phyloP scores from a whole-genome alignment of 92 coral and sea anemone species.

The Pocillopora meandrina region DNA sequence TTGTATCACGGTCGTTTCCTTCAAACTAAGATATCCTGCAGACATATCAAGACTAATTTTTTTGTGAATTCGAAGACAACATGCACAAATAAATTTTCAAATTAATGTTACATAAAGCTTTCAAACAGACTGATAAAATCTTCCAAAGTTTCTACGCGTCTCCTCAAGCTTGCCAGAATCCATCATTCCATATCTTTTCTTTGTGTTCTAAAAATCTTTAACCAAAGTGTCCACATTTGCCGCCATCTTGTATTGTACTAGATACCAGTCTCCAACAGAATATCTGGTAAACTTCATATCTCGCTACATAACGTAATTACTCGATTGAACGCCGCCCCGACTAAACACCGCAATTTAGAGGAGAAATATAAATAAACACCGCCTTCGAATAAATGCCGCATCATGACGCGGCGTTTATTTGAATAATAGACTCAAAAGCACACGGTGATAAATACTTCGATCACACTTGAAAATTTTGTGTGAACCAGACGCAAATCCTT shows the following conservation, averaged over 20 bases:
- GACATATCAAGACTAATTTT: neutral
- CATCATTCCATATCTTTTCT: neutral
- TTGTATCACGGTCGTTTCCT: neutral
- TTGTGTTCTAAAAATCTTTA: neutral
- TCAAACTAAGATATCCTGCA: conserved; percentile 39
- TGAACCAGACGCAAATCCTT: no score
- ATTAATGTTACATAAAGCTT: neutral
- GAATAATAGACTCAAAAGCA: no score
- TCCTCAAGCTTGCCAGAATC: neutral
- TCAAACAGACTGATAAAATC: conserved; percentile 13
- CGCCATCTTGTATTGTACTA: conserved; percentile 16
- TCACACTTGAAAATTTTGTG: no score
- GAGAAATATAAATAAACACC: no score
- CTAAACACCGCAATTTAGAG: no score
- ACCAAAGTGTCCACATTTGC: neutral
- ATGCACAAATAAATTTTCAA: neutral
- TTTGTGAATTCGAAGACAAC: neutral
- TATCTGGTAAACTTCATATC: neutral
- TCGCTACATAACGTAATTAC: neutral
- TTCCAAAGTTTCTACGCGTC: conserved; percentile 34
- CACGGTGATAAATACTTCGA: no score
- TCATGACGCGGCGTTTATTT: no score
- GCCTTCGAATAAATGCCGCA: no score
- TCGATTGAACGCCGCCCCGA: no score
- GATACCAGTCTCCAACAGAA: neutral